A percentile compares a stretch with the other conserved stretches of the same genome.
Conservation (phyloP, 2,113 vertebrate genomes). For the Cygnus atratus region DNA sequence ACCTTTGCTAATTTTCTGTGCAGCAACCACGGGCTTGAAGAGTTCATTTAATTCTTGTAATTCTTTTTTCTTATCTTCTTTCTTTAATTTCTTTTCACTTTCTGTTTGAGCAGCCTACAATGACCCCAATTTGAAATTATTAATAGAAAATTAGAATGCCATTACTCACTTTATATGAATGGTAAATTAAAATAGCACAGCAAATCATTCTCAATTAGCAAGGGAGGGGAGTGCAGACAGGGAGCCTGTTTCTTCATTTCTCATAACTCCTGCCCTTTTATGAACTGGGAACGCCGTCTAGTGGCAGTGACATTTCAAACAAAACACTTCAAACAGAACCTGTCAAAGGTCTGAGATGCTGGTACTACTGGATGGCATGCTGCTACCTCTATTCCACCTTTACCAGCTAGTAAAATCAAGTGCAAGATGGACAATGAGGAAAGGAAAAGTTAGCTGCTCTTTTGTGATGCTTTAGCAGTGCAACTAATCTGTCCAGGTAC, state of each 20-base stretch:
- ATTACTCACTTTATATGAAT: background rate
- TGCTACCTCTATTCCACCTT: background rate
- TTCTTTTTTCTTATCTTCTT: slow-evolving; percentile 95
- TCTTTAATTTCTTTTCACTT: slow-evolving; percentile 86
- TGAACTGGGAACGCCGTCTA: background rate
- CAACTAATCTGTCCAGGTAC: background rate
- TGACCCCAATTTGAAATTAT: slow-evolving; percentile 1
- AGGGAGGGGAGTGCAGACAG: background rate
- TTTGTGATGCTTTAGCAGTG: background rate
- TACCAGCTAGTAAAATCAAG: background rate
- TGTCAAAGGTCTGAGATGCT: background rate
- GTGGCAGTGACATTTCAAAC: background rate
- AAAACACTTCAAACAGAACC: background rate
- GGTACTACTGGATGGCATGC: background rate
- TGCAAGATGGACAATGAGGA: background rate
- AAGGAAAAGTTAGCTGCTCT: background rate
- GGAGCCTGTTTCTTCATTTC: background rate
- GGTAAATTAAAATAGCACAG: accelerated
- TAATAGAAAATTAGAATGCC: background rate
- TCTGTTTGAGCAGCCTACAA: slow-evolving; percentile 81
- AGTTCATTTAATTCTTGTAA: slow-evolving; percentile 94
- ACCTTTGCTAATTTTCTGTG: slow-evolving; percentile 99
- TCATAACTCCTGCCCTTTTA: background rate
- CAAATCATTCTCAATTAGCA: background rate
- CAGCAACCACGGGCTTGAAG: slow-evolving; percentile 94